phyloP scores from a whole-genome alignment of 2,797 vertebrate species.

The Cuculus canorus region DNA sequence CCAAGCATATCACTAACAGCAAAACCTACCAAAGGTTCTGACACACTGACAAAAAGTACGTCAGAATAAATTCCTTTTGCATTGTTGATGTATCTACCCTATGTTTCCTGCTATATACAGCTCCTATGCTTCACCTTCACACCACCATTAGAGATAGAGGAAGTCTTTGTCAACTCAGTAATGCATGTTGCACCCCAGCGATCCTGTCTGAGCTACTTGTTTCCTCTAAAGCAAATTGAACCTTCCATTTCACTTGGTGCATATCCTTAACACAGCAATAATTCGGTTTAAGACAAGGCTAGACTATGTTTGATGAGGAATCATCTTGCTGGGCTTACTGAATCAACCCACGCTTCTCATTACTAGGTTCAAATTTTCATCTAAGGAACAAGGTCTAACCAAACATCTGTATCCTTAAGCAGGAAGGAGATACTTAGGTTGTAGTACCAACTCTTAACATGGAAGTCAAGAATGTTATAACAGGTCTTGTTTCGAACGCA shows the following conservation, averaged over 20 bases:
- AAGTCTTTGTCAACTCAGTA: not conserved
- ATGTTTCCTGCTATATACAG: not conserved
- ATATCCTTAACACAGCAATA: not conserved
- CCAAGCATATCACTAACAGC: not conserved
- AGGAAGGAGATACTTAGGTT: not conserved
- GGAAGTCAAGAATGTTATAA: not conserved
- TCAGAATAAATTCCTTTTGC: not conserved
- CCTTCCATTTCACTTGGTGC: not conserved
- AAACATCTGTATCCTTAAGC: not conserved
- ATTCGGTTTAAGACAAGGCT: not conserved
- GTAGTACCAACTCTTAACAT: not conserved
- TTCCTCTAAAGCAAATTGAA: not conserved
- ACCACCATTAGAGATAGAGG: not conserved
- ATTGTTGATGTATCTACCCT: not conserved
- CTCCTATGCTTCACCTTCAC: not conserved
- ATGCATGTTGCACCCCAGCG: not conserved
- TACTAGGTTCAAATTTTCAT: not conserved
- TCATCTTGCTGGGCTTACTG: not conserved
- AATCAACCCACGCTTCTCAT: not conserved
- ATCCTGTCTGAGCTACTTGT: not conserved
- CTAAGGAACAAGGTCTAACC: not conserved
- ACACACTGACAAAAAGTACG: not conserved
- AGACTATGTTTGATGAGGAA: not conserved
- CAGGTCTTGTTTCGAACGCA: not conserved
- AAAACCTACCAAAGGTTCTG: not conserved